Base-by-base conservation (phyloP, 2,888 invertebrate species). In the Drosophila quasianomalipes region DNA sequence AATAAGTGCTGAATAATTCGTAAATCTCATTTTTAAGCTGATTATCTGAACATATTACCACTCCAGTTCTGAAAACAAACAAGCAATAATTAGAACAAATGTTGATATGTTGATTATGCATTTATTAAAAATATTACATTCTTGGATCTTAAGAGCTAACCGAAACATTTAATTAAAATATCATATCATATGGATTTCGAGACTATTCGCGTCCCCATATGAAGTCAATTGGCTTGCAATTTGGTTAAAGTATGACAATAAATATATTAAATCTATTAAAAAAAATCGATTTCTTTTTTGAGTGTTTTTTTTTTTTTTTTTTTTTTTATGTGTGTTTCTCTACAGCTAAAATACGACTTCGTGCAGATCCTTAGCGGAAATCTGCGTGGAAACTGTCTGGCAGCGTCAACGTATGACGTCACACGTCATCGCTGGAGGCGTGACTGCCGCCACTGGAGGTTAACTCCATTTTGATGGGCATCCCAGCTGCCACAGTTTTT, bases 391-490 rank as follows among this genome's bases (percentile, higher is more conserved):
- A 61, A 49, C 39, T 62, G 39, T 31, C 52, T 37, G 64, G 44
- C 30, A 41, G 6, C 26, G 61, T 1, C 12, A 39, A 12, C 3
- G 51, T 33, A 33, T 49, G 39, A 54, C 65, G 69, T 83, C 80
- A 88, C 62, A 86, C 81, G 41, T 86, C 85, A 39, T 91, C 89
- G 66, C 80, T 79, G 47, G 74, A 66, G 28, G 76, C 70, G 41
- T 76, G 68, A 57, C 74, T 80, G 61, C 74, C 78, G 0, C 71
- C 72, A 47, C 79, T 70, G 7, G 80, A 70, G 4, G 85, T 62
- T 3, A 90, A 77, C 74, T 92, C 92, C 76, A 88, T 84, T 75
- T 92, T 92, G 4, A 92, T 74, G 64, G 79, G 41, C 41, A 57
- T 37, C 14, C 71, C 55, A 41, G 63, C 54, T 52, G 76, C 57